phyloP scores from a whole-genome alignment of 1,140 invertebrate species.

The Trachymyrmex cornetzi region DNA sequence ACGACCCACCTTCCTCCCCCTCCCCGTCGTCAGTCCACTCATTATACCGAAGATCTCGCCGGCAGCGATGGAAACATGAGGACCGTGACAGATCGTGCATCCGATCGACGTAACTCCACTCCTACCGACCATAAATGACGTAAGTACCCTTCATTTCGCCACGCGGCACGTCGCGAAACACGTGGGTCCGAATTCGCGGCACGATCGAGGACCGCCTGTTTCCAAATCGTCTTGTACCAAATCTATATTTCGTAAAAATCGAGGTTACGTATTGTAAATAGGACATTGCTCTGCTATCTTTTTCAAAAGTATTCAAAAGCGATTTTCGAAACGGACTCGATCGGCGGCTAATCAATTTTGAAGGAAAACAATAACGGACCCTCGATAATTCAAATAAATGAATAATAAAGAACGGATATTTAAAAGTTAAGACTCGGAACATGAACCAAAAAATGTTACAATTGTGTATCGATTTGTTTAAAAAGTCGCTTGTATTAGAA shows the following conservation, averaged over 20 bases:
- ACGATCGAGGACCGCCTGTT: neutral
- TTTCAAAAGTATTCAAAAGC: neutral
- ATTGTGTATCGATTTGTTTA: no score
- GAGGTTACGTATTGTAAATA: neutral
- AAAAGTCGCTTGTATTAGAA: no score
- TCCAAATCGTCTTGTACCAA: slow-evolving; percentile 18
- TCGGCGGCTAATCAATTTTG: neutral
- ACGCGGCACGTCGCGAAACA: neutral
- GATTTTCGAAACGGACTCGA: neutral
- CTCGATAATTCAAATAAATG: no score
- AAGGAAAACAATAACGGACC: no score
- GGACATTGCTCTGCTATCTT: neutral
- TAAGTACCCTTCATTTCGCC: slow-evolving; percentile 75
- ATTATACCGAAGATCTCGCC: slow-evolving; percentile 75
- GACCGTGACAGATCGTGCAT: slow-evolving; percentile 76
- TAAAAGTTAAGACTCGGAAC: no score
- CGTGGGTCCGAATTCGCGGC: neutral
- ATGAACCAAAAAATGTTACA: no score
- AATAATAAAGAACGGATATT: no score
- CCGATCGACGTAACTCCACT: slow-evolving; percentile 80
- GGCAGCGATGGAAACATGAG: slow-evolving; percentile 85
- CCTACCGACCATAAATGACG: slow-evolving; percentile 85
- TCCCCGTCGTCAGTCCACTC: neutral
- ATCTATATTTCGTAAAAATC: slow-evolving; percentile 1
- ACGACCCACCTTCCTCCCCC: no score